Conservation (phyloP, 2,113 vertebrate genomes). For the Notarius lentiginosus region DNA sequence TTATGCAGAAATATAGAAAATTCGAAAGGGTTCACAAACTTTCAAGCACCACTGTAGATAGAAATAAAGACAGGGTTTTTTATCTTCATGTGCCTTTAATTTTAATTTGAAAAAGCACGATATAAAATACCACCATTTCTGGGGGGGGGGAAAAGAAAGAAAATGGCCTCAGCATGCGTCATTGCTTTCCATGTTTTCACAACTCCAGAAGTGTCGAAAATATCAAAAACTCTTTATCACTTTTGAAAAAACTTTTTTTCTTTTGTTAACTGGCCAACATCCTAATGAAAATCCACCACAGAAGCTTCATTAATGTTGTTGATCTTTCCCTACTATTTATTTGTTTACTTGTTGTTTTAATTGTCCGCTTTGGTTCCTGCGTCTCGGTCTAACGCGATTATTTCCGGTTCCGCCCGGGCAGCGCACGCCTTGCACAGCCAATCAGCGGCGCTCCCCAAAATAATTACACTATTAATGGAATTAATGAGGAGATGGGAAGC, state of each 20-base stretch:
- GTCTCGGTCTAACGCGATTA: constrained; percentile 72
- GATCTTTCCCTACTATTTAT: constrained; percentile 55
- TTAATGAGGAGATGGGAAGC: constrained; percentile 55
- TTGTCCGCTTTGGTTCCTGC: constrained; percentile 63
- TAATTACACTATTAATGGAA: constrained; percentile 73
- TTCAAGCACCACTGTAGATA: too few species aligned
- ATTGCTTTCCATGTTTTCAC: neutral
- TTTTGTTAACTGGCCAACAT: constrained; percentile 1
- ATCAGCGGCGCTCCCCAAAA: constrained; percentile 52
- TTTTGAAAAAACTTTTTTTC: neutral
- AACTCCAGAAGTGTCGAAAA: neutral
- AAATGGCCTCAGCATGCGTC: neutral
- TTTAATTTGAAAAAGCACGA: too few species aligned
- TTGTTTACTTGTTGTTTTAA: constrained; percentile 74
- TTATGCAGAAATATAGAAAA: too few species aligned
- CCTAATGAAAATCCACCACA: neutral
- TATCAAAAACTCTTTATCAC: neutral
- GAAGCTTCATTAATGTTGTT: constrained; percentile 51
- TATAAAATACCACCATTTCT: too few species aligned
- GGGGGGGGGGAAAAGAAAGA: too few species aligned
- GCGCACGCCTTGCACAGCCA: constrained; percentile 67
- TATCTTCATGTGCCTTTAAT: neutral
- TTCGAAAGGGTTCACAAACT: too few species aligned
- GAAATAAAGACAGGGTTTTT: too few species aligned
- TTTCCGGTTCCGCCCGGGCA: constrained; percentile 77